Conservation (phyloP, 2,888 invertebrate genomes). For the Parnassius mnemosyne region DNA sequence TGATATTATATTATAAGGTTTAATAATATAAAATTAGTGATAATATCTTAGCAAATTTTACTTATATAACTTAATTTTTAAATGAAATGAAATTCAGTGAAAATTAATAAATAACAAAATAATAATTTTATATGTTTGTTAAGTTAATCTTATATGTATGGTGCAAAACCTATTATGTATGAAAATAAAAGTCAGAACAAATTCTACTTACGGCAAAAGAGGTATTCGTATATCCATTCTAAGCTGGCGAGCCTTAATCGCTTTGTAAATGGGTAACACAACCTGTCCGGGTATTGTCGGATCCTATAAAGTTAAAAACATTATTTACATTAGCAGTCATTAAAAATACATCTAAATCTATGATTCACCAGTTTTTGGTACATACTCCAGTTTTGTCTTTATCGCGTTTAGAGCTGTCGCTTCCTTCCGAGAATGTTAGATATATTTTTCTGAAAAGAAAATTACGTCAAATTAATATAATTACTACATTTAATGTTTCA, state of each 20-base stretch:
- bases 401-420: conserved; percentile 36
- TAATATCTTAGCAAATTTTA: no score
- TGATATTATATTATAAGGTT: no score
- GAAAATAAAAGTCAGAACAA: background rate
- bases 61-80: no score
- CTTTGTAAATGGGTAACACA: conserved; percentile 85
- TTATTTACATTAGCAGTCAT: conserved; percentile 1
- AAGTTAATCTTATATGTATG: no score
- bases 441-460: conserved; percentile 82
- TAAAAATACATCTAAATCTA: background rate
- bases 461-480: no score
- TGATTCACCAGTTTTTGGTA: conserved; percentile 17
- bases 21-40: no score
- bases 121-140: no score
- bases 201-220: conserved; percentile 78
- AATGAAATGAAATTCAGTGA: no score
- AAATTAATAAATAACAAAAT: no score
- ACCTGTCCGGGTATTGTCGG: conserved; percentile 81
- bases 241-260: conserved; percentile 84
- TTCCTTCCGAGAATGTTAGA: conserved; percentile 81
- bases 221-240: conserved; percentile 75
- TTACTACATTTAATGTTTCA: no score
- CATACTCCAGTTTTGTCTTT: conserved; percentile 59
- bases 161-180: no score
- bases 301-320: conserved; percentile 44